A percentile compares a stretch with the other conserved stretches of the same genome.
phyloP scores from a whole-genome alignment of 37 sponge, comb jelly and placozoan species.

The Aplysina aerophoba region DNA sequence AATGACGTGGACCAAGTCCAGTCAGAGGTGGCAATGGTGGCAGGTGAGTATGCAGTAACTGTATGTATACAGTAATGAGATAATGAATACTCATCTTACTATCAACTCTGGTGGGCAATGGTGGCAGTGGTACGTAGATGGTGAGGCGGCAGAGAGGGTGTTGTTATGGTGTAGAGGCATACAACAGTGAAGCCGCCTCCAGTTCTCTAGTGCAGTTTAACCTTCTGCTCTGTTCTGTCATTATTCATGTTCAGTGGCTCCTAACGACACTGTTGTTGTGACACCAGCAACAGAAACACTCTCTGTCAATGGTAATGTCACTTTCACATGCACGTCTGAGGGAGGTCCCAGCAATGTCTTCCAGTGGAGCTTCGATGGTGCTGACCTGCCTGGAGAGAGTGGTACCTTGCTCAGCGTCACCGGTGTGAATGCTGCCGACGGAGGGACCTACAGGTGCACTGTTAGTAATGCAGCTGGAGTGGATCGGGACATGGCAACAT shows the following conservation, averaged over 20 bases:
- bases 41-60: no score
- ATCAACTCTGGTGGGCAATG: background rate
- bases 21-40: no score
- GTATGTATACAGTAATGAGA: no score
- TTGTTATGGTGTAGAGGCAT: no score
- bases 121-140: no score
- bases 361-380: slow-evolving; percentile 37
- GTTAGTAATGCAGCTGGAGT: slow-evolving; percentile 66
- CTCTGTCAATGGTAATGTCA: background rate
- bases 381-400: no score
- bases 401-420: background rate
- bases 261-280: background rate
- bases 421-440: slow-evolving; percentile 13
- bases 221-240: no score
- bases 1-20: background rate
- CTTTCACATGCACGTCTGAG: slow-evolving; percentile 44
- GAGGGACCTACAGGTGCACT: slow-evolving; percentile 63
- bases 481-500: background rate
- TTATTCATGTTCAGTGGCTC: no score
- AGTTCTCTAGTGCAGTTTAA: no score
- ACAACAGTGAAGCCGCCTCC: no score
- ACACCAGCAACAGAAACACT: slow-evolving; percentile 2
- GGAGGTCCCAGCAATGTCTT: slow-evolving; percentile 50
- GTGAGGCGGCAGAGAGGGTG: no score
- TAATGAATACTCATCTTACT: no score